Evolutionary conservation across 2,888 invertebrate species (phyloP), one percentile per base, ranked within the genome.

Genomic region (Merodon equestris): DNA sequence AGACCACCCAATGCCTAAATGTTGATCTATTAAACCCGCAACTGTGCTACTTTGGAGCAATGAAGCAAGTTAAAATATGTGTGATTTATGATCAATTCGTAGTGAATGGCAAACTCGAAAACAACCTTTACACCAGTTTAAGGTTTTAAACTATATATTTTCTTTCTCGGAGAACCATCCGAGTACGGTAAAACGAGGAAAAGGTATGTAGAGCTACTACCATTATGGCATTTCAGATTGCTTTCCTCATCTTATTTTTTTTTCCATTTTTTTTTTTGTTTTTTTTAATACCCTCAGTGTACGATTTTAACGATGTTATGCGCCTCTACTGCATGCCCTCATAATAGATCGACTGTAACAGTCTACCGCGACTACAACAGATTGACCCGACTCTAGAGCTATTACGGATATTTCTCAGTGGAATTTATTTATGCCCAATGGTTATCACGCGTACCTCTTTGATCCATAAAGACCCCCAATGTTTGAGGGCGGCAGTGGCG

Each of bases 371-470:
- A 47, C 56, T 63, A 27, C 40, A 56, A 47, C 51, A 79, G 79
- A 74, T 79, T 79, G 74, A 74, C 79, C 79, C 64, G 58, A 60
- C 79, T 70, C 57, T 64, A 74, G 64, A 74, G 79, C 79, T 79
- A 79, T 79, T 79, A 79, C 64, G 74, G 79, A 74, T 74, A 79
- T 79, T 79, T 74, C 79, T 57, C 58, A 50, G 74, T 36, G 74
- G 70, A 79, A 79, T 79, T 79, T 79, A 74, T 79, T 79, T 81
- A 83, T 86, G 83, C 85, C 88, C 88, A 87, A 87, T 86, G 88
- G 88, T 87, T 84, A 88, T 88, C 88, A 88, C 88, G 88, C 88
- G 88, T 87, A 87, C 86, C 87, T 87, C 86, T 87, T 87, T 86
- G 86, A 86, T 86, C 87, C 86, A 85, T 86, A 85, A 86, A 87